Base-by-base conservation (phyloP, 35 echinoderm and acorn worm species). In the Ptychodera flava region DNA sequence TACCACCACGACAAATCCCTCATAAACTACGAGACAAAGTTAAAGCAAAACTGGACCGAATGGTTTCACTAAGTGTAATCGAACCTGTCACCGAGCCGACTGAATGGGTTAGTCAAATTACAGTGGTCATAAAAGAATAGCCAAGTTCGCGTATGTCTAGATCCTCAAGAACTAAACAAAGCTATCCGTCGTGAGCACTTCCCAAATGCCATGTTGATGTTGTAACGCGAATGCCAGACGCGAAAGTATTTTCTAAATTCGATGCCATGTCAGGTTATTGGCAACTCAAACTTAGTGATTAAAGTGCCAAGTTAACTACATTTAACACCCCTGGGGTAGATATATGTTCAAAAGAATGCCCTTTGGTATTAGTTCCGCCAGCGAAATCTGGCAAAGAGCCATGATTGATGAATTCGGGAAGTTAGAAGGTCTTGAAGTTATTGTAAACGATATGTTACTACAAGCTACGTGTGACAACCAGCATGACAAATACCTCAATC, bases 101-200 rank as follows among this genome's bases (percentile, higher is more conserved):
- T 6, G 82, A 88, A 16, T 95, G 93, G 90, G 87, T 88, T 16
- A 88, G 87, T 76, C 87, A 88, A 38, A 38, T 88, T 34, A 79
- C 82, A 83, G 87, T 88, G 2, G 37, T n/a, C n/a, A n/a, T n/a
- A n/a, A 78, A 34, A 85, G 16, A 36, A n/a, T 37, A 38, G 79
- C 27, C 80, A 85, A 37, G 28, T 92, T 1, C 32, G 91, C 16
- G 78, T 89, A 15, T 95, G 93, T 78, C 53, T 91, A 6, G 90
- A 92, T 78, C 93, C 86, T 0, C 76, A 81, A 16, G 36, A 78
- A 0, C 78, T 95, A 1, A 92, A 92, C 34, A 86, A 92, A 12
- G 83, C 79, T 0, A 88, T 95, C 28, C 77, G 86, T 76, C 32
- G 93, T n/a, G 82, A 84, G 36, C 86, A 89, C 31, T 95, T 87